Evolutionary conservation across 2,888 invertebrate species (phyloP).

Genomic region (Macrosoma leucophasiata): DNA sequence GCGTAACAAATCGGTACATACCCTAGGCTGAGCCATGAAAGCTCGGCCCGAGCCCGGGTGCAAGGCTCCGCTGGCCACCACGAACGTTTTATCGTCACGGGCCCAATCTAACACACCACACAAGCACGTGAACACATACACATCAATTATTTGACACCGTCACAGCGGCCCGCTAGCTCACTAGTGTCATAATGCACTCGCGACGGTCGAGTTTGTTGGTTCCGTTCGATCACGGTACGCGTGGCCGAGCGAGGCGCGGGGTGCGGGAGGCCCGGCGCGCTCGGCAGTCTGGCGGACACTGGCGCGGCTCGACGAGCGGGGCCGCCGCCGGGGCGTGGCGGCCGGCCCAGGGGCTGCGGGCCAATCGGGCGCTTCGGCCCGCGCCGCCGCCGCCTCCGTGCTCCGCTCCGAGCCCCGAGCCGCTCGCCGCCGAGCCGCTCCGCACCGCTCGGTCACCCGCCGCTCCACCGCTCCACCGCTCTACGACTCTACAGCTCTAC

Average conservation of each 20-base stretch:
- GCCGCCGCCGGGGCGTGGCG: conserved; percentile 43
- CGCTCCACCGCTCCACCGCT: no score
- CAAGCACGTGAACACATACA: conserved; percentile 72
- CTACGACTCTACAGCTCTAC: conserved; percentile 32
- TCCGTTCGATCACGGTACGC: conserved; percentile 57
- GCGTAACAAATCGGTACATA: conserved; percentile 69
- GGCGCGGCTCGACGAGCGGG: conserved; percentile 54
- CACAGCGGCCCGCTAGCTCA: conserved; percentile 75
- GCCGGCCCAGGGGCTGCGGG: conserved; percentile 31
- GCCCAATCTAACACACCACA: conserved; percentile 70
- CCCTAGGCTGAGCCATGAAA: conserved; percentile 94
- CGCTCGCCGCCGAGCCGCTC: conserved; percentile 39
- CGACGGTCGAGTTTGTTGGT: conserved; percentile 54
- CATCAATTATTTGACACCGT: conserved; percentile 66
- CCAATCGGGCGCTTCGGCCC: conserved; percentile 46
- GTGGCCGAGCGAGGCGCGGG: conserved; percentile 69
- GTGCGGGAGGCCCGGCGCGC: conserved; percentile 75
- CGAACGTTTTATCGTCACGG: conserved; percentile 71
- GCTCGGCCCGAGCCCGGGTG: conserved; percentile 82
- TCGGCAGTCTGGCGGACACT: conserved; percentile 75
- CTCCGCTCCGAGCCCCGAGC: conserved; percentile 22
- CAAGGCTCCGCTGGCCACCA: conserved; percentile 75
- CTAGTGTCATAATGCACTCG: conserved; percentile 75
- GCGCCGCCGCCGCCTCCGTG: conserved; percentile 28
- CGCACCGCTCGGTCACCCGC: conserved; percentile 35